Conservation (phyloP, 92 coral and sea anemone species). For the Palythoa grandis region DNA sequence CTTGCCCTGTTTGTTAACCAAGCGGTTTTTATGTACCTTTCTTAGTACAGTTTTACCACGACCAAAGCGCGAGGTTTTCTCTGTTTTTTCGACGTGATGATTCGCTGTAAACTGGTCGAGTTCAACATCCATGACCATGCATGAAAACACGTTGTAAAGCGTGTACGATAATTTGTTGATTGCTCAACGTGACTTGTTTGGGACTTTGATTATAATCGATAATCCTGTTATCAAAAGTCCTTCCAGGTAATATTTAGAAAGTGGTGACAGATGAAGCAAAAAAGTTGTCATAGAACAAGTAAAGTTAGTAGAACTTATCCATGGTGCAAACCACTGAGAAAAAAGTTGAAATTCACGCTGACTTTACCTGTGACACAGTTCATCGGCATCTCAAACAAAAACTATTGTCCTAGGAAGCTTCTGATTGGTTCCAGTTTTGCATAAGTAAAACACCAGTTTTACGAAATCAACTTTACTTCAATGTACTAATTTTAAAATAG, state of each 20-base stretch:
- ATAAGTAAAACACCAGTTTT: background rate
- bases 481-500: background rate
- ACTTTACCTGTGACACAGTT: background rate
- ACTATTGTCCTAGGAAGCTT: slow-evolving; percentile 2
- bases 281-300: background rate
- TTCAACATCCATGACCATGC: slow-evolving; percentile 39
- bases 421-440: slow-evolving; percentile 31
- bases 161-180: background rate
- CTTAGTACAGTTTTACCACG: slow-evolving; percentile 63
- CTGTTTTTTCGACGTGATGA: slow-evolving; percentile 57
- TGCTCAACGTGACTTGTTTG: slow-evolving; percentile 35
- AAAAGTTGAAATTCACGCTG: slow-evolving; percentile 9
- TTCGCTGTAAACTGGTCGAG: slow-evolving; percentile 42
- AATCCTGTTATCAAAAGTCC: background rate
- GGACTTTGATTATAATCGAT: background rate
- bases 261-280: slow-evolving; percentile 5
- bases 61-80: slow-evolving; percentile 62
- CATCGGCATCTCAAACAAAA: slow-evolving; percentile 47
- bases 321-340: background rate
- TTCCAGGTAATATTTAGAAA: slow-evolving; percentile 10
- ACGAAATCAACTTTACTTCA: background rate
- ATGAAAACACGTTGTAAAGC: background rate
- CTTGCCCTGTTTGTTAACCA: slow-evolving; percentile 81
- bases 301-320: background rate
- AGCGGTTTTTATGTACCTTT: slow-evolving; percentile 77